These are phyloP conservation scores for Nephrocerus scutellatus DNA, from an alignment of 2,888 invertebrate genomes.

Conservation along the genomic window DNA sequence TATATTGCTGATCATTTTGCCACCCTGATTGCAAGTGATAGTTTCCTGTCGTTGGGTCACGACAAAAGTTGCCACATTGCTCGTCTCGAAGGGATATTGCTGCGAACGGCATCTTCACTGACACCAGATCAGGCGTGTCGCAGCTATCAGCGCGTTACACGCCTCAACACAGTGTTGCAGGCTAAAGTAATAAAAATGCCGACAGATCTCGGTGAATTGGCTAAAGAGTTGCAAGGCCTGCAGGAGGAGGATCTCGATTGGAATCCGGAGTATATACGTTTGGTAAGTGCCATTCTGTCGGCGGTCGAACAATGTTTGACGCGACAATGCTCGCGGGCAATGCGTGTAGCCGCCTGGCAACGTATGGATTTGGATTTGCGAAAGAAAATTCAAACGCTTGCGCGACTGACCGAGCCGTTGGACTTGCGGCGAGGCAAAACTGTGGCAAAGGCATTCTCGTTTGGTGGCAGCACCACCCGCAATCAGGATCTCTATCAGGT, in stretches of 20 bases:
- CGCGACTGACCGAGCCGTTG: conserved; percentile 49
- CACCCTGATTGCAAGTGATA: conserved; percentile 62
- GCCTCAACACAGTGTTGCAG: conserved; percentile 44
- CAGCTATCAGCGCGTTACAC: conserved; percentile 55
- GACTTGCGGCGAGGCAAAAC: conserved; percentile 41
- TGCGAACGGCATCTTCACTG: conserved; percentile 69
- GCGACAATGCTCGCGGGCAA: conserved; percentile 60
- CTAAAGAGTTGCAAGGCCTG: conserved; percentile 42
- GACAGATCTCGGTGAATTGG: conserved; percentile 38
- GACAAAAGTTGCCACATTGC: conserved; percentile 68
- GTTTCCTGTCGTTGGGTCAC: conserved; percentile 60
- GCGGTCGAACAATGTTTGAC: conserved; percentile 66
- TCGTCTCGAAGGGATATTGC: conserved; percentile 70
- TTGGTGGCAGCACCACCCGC: conserved; percentile 41
- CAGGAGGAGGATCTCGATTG: conserved; percentile 49
- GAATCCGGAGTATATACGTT: conserved; percentile 52
- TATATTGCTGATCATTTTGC: conserved; percentile 73
- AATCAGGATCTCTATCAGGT: conserved; percentile 48
- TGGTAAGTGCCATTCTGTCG: conserved; percentile 58
- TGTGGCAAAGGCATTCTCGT: conserved; percentile 42
- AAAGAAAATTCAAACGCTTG: conserved; percentile 58
- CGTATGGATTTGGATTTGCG: conserved; percentile 58
- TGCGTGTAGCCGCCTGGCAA: conserved; percentile 58
- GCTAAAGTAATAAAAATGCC: conserved; percentile 47
- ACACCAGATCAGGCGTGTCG: conserved; percentile 77